phyloP scores from a whole-genome alignment of 2,113 vertebrate genomes.

The Orcinus orca region DNA sequence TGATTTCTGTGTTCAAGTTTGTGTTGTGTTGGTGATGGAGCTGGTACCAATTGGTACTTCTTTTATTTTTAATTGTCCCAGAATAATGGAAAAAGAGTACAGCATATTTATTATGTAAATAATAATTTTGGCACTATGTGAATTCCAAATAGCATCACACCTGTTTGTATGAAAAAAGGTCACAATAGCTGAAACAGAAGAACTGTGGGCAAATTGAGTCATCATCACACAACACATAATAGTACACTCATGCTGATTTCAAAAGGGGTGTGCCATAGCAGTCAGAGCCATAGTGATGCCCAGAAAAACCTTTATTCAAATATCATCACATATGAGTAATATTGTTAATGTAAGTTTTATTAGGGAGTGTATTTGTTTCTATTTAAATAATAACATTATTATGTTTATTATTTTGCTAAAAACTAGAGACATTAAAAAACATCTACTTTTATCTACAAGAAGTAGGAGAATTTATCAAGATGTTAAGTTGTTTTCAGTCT shows the following conservation, averaged over 20 bases:
- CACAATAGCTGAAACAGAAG: background rate
- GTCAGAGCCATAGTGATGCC: background rate
- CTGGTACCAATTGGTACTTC: background rate
- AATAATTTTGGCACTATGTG: background rate
- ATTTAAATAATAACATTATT: background rate
- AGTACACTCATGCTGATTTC: background rate
- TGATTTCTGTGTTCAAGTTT: background rate
- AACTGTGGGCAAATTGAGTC: background rate
- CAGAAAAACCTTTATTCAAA: background rate
- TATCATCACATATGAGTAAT: background rate
- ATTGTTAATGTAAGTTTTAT: background rate
- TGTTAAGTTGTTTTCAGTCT: background rate
- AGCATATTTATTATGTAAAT: background rate
- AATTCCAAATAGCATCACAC: background rate
- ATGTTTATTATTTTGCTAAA: background rate
- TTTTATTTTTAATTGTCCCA: background rate
- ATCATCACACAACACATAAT: background rate
- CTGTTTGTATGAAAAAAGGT: background rate
- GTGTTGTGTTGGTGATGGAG: background rate
- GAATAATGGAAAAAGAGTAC: background rate
- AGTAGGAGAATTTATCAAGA: background rate
- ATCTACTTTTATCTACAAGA: background rate
- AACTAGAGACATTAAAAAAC: background rate
- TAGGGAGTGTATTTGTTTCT: background rate
- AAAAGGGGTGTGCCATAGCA: background rate